Percentiles rank a stretch among this genome's conserved stretches.
Conservation (phyloP, 2,113 vertebrate genomes). For the Oostethus manadensis region DNA sequence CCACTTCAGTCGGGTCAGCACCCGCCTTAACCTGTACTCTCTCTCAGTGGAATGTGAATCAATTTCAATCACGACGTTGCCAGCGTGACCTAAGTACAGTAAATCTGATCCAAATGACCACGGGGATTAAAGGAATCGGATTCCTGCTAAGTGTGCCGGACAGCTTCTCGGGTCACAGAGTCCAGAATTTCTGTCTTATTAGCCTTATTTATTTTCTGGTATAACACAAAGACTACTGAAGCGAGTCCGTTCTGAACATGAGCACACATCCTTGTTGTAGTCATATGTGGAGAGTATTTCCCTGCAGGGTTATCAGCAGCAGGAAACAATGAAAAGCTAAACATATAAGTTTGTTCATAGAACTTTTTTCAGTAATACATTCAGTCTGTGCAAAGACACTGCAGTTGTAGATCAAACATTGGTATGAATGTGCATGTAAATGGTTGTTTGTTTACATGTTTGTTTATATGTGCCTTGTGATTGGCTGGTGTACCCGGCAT, state of each 20-base stretch:
- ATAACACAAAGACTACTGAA: background rate
- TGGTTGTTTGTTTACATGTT: no score
- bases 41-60: no score
- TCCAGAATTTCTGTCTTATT: background rate
- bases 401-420: no score
- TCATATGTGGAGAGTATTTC: conserved; percentile 18
- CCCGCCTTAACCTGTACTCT: no score
- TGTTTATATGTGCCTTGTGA: no score
- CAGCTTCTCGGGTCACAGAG: conserved; percentile 1
- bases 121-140: conserved; percentile 35
- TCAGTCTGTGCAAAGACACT: no score
- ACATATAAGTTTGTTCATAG: no score
- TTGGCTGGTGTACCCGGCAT: no score
- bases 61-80: conserved; percentile 12
- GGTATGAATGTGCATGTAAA: no score
- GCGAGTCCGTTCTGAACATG: background rate
- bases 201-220: background rate
- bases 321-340: background rate
- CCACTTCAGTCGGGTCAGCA: background rate
- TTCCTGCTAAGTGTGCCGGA: conserved; percentile 8
- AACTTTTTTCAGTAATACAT: no score
- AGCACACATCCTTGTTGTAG: background rate
- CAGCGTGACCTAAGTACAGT: conserved; percentile 31
- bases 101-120: conserved; percentile 50
- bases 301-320: conserved; percentile 6